Evolutionary conservation across 2,888 invertebrate genomes (phyloP).

Genomic region (Leucophenga montana): DNA sequence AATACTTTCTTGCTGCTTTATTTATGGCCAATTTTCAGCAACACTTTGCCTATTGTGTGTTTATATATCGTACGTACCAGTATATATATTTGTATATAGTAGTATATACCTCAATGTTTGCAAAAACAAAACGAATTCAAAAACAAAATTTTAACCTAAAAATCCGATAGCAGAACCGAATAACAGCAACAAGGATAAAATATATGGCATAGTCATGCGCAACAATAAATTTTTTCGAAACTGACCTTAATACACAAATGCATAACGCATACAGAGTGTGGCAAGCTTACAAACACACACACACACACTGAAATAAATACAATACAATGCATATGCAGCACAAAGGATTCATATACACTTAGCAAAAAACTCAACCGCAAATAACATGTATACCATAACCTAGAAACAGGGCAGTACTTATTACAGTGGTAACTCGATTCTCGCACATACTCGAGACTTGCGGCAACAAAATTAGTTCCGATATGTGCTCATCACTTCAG

Average conservation of each 20-base stretch:
- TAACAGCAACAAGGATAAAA: slow-evolving; percentile 8
- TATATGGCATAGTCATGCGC: slow-evolving; percentile 22
- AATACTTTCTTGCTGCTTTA: background rate
- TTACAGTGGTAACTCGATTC: too few relatives aligned
- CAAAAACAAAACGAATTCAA: slow-evolving; percentile 2
- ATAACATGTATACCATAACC: slow-evolving; percentile 20
- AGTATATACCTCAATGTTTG: background rate
- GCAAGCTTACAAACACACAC: background rate
- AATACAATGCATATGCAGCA: background rate
- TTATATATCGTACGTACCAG: too few relatives aligned
- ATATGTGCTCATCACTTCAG: too few relatives aligned
- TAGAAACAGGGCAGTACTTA: slow-evolving; percentile 15
- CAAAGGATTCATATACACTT: background rate
- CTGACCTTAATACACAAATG: slow-evolving; percentile 29
- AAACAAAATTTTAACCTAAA: slow-evolving; percentile 15
- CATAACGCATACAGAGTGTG: slow-evolving; percentile 9
- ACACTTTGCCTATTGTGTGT: background rate
- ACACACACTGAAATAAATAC: background rate
- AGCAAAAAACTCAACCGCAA: background rate
- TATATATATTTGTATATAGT: too few relatives aligned
- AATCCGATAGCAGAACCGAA: background rate
- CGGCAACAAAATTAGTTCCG: too few relatives aligned
- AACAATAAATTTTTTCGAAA: slow-evolving; percentile 24
- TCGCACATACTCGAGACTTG: too few relatives aligned
- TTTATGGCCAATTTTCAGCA: slow-evolving; percentile 16